These are phyloP conservation scores for Mormyrus lacerda DNA, from an alignment of 2,113 vertebrate species.

Conservation along the genomic window DNA sequence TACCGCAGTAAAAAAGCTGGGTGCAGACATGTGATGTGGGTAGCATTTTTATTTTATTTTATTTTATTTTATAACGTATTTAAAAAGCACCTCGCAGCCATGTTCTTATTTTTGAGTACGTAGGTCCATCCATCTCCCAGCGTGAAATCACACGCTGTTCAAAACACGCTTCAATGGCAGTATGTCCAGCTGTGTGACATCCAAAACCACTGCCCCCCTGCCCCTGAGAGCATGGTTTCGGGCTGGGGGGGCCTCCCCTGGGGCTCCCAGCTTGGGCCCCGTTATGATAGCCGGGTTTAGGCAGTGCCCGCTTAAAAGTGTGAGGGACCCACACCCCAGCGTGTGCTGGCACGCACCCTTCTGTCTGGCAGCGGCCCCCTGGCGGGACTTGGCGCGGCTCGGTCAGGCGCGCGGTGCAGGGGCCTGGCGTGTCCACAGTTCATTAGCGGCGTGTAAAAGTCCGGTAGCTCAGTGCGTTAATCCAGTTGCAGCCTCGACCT, in stretches of 20 bases:
- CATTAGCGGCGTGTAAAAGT: slow-evolving; percentile 13
- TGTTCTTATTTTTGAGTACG: background rate
- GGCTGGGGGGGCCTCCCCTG: background rate
- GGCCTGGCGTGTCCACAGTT: background rate
- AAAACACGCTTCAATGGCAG: background rate
- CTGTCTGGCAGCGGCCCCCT: background rate
- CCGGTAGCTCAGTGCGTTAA: slow-evolving; percentile 2
- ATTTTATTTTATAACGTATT: background rate
- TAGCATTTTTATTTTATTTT: background rate
- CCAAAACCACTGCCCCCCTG: background rate
- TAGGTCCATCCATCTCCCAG: background rate
- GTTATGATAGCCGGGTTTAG: slow-evolving; percentile 12
- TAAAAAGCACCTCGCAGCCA: background rate
- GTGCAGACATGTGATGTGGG: background rate
- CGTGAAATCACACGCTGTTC: background rate
- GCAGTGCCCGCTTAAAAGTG: background rate
- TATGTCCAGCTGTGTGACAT: background rate
- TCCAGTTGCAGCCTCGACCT: background rate
- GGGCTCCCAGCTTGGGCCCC: background rate
- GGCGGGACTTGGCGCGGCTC: background rate
- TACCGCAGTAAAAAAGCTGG: background rate
- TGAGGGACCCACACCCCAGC: background rate
- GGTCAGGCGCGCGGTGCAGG: background rate
- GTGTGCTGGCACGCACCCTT: background rate
- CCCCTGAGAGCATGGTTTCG: background rate